Evolutionary conservation across 2,888 invertebrate species (phyloP).

Genomic region (Callyntrura sp.): DNA sequence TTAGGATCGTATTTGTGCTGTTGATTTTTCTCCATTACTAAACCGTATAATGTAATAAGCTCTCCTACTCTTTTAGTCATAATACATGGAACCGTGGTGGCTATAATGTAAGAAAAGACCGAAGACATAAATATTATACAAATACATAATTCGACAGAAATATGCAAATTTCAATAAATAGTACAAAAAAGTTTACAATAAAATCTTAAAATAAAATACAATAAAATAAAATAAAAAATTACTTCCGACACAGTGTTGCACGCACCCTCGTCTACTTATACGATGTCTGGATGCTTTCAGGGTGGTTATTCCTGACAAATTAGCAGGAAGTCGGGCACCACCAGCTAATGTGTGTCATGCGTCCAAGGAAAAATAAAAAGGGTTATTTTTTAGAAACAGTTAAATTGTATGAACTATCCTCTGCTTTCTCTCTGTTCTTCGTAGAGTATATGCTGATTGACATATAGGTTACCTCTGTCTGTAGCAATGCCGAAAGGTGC

Average conservation of each 20-base stretch:
- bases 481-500: constrained; percentile 80
- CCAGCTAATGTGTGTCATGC: no score
- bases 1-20: constrained; percentile 74
- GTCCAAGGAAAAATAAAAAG: no score
- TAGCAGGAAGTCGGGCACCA: constrained; percentile 84
- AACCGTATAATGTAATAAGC: constrained; percentile 60
- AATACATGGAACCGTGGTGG: constrained; percentile 74
- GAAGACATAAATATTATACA: neutral
- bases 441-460: no score
- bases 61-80: constrained; percentile 72
- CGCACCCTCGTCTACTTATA: constrained; percentile 74
- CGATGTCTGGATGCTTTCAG: constrained; percentile 85
- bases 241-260: constrained; percentile 75
- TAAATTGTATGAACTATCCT: no score
- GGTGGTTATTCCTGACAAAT: constrained; percentile 86
- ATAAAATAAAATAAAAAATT: no score
- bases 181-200: no score
- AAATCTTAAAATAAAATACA: no score
- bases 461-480: constrained; percentile 79
- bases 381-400: no score
- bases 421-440: no score
- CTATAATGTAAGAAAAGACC: no score
- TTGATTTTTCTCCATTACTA: constrained; percentile 64
- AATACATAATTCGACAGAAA: neutral
- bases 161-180: neutral